These are phyloP conservation scores for Ericerus pela DNA, from an alignment of 1,140 invertebrate genomes.

Conservation along the genomic window DNA sequence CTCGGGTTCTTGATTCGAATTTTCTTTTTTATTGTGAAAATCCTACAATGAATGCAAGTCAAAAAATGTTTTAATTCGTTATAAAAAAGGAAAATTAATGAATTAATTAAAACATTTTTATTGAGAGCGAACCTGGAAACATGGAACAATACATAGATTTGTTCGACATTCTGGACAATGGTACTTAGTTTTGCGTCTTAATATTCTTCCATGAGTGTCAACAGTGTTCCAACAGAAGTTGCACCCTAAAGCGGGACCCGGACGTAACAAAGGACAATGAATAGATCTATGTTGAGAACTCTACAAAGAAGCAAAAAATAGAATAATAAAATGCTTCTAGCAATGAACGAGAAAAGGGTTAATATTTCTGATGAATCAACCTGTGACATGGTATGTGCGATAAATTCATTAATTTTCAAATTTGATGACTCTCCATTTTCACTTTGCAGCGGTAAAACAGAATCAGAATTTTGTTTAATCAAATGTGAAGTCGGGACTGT, in stretches of 20 bases:
- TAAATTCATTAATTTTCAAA: no score
- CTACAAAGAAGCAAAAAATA: no score
- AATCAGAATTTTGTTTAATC: conserved; percentile 3
- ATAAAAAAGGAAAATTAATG: neutral
- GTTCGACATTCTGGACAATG: conserved; percentile 74
- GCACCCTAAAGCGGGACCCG: conserved; percentile 64
- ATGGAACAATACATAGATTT: conserved; percentile 71
- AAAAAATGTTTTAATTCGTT: no score
- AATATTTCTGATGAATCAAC: no score
- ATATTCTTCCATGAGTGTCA: conserved; percentile 57
- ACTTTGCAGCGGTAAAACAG: neutral
- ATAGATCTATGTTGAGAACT: conserved; percentile 29
- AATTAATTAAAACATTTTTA: neutral
- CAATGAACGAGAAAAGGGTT: no score
- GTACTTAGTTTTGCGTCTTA: conserved; percentile 70
- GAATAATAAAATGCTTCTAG: no score
- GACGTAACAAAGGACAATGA: conserved; percentile 61
- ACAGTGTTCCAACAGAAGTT: conserved; percentile 80
- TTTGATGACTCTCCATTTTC: neutral
- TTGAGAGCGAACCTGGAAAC: conserved; percentile 49
- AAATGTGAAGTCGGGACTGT: neutral
- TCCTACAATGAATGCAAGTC: neutral
- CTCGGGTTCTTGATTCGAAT: neutral
- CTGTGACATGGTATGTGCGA: no score
- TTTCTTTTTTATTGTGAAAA: conserved; percentile 1